A percentile compares a stretch with the other conserved stretches of the same genome.
Conservation (phyloP, 2,888 invertebrate species). For the Caenorhabditis sp. region DNA sequence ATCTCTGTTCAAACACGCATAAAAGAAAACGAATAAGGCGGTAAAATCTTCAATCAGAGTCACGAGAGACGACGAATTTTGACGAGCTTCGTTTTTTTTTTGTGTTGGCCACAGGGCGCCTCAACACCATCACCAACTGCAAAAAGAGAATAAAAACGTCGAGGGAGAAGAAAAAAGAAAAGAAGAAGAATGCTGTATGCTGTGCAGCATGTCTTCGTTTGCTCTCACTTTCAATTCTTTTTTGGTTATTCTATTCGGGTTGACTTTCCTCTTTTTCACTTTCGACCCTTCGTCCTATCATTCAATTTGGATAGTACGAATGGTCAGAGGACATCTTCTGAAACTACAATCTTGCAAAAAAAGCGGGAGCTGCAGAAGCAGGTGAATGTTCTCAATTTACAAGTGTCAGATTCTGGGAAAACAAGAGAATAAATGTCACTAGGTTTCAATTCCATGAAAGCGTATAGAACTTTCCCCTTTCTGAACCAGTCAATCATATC, state of each 20-base stretch:
- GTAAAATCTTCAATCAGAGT: constrained; percentile 53
- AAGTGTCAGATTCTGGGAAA: background rate
- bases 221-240: constrained; percentile 35
- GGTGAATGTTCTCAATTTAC: background rate
- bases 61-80: constrained; percentile 45
- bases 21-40: constrained; percentile 11
- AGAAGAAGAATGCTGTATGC: constrained; percentile 9
- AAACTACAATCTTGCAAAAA: background rate
- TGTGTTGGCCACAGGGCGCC: constrained; percentile 7
- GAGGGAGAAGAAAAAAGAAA: constrained; percentile 30
- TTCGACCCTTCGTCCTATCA: background rate
- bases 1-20: constrained; percentile 22
- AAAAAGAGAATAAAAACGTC: constrained; percentile 41
- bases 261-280: constrained; percentile 21
- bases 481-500: background rate
- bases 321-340: background rate
- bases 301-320: background rate
- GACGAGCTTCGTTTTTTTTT: constrained; percentile 45
- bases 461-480: background rate
- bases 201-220: constrained; percentile 55
- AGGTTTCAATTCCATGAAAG: background rate
- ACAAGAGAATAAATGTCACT: background rate
- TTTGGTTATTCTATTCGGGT: constrained; percentile 45
- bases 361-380: background rate
- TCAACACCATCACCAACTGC: constrained; percentile 24